Base-by-base conservation (phyloP, 2,113 vertebrate species). In the Panthera uncia region DNA sequence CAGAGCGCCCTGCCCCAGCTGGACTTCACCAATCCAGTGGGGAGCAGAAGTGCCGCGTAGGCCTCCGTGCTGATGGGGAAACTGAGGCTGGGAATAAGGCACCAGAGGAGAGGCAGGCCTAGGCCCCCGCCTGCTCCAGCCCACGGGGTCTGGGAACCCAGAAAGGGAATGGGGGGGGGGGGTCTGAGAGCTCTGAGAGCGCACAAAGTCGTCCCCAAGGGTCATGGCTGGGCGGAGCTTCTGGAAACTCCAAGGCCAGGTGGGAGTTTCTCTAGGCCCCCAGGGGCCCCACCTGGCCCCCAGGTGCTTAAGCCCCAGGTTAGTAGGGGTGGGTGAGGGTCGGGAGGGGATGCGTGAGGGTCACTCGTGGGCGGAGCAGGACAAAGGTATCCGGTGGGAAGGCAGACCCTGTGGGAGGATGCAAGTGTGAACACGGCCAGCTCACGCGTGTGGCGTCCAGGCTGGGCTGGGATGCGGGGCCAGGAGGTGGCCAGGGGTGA, bases 371-470 rank as follows among this genome's bases (percentile, higher is more conserved):
- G 7, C 25, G 2, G 7, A 68, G 84, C 13, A 12, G 65, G 45
- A 71, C 33, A 36, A 8, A 61, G 36, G 36, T 7, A 6, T 19
- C 21, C 10, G 69, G 45, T 5, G 1, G 21, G 66, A 55, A 15
- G 6, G 38, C 23, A 6, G 23, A 69, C 16, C 11, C n/a, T 4
- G 21, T 7, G 14, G 69, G 33, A 27, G 16, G 2, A 3, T 18
- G 61, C 0, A 10, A 18, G 10, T 27, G 5, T 23, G 23, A 19
- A 31, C 15, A 4, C 29, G 4, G 25, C 14, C 65, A 36, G 63
- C 2, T 25, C 41, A 3, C 0, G 0, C 0, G 1, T 1, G 15
- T 18, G 27, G 52, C 78, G 12, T 15, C 33, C 27, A 4, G 63
- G 31, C 7, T 4, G 8, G n/a, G 29, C 83, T 6, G 8, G 31